Conservation (phyloP, 2,113 vertebrate species). For the Bufo bufo region DNA sequence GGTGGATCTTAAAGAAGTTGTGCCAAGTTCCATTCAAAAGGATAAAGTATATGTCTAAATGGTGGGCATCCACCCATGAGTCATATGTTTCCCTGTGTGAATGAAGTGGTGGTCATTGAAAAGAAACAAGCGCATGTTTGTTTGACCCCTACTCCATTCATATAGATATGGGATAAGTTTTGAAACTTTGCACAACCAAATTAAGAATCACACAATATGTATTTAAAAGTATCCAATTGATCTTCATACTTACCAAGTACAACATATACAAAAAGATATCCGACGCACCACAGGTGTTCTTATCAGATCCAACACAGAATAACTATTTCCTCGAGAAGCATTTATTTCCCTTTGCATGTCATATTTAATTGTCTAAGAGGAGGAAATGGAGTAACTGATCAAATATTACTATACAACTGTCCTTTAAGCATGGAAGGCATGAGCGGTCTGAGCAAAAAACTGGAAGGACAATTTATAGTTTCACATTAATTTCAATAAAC, state of each 20-base stretch:
- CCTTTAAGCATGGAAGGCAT: background rate
- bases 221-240: background rate
- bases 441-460: background rate
- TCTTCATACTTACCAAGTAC: constrained; percentile 72
- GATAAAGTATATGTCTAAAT: too few relatives aligned
- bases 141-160: too few relatives aligned
- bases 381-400: background rate
- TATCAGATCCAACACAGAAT: constrained; percentile 71
- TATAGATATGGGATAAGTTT: too few relatives aligned
- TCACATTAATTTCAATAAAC: background rate
- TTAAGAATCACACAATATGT: too few relatives aligned
- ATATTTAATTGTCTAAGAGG: constrained; percentile 73
- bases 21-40: too few relatives aligned
- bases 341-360: constrained; percentile 79
- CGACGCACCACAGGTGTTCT: constrained; percentile 70
- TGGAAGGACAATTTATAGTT: background rate
- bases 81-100: too few relatives aligned
- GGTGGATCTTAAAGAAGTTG: background rate
- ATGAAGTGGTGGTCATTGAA: too few relatives aligned
- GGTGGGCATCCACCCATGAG: too few relatives aligned
- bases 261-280: constrained; percentile 72
- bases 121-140: too few relatives aligned
- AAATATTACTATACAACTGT: background rate
- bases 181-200: too few relatives aligned
- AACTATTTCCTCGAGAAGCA: constrained; percentile 56